phyloP scores from a whole-genome alignment of 2,888 invertebrate genomes.

The Hybos culiciformis region DNA sequence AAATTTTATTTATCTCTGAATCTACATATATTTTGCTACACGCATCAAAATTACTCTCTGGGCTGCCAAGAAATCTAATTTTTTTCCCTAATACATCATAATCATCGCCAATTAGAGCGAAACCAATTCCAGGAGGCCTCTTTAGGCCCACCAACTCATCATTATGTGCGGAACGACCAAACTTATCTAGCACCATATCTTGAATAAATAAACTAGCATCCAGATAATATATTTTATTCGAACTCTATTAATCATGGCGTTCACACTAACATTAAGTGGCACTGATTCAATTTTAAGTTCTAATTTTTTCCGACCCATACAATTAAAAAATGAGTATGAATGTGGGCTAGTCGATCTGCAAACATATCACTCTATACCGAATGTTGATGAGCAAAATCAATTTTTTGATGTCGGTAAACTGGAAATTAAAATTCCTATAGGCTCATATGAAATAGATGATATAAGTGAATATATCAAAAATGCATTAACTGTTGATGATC shows the following conservation, averaged over 20 bases:
- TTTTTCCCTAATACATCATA: too few relatives aligned
- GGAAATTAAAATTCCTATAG: constrained; percentile 19
- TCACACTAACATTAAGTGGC: constrained; percentile 20
- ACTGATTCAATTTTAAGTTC: constrained; percentile 15
- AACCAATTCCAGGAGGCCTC: too few relatives aligned
- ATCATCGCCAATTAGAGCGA: too few relatives aligned
- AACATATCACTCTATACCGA: constrained; percentile 18
- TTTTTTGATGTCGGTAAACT: constrained; percentile 19
- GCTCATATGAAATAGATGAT: constrained; percentile 25
- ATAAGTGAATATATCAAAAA: constrained; percentile 12
- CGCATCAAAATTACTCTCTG: too few relatives aligned
- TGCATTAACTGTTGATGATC: background rate
- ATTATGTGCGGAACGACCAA: too few relatives aligned
- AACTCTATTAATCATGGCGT: constrained; percentile 13
- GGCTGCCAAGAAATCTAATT: too few relatives aligned
- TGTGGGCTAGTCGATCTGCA: constrained; percentile 23
- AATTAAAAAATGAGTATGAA: constrained; percentile 16
- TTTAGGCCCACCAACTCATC: too few relatives aligned
- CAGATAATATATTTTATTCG: background rate
- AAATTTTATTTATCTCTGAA: too few relatives aligned
- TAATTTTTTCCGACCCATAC: constrained; percentile 11
- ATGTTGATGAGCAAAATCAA: constrained; percentile 24
- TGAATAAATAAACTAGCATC: too few relatives aligned
- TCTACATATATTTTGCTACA: too few relatives aligned
- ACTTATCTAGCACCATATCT: too few relatives aligned